Percentiles rank a stretch among this genome's conserved stretches.
phyloP scores from a whole-genome alignment of 92 coral and sea anemone species.

The Siderastrea radians region DNA sequence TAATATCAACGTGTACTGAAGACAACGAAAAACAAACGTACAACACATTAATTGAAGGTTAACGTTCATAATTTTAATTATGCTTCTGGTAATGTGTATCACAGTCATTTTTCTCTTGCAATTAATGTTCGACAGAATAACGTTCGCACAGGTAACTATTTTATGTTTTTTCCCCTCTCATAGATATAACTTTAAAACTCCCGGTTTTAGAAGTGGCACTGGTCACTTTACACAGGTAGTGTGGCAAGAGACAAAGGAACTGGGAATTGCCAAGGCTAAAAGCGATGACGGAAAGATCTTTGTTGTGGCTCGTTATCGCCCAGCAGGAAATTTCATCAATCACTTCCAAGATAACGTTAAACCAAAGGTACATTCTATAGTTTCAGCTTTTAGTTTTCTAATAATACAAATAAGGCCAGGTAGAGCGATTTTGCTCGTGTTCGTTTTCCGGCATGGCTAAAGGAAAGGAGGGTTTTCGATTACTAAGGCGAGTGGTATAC shows the following conservation, averaged over 20 bases:
- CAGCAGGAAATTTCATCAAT: constrained; percentile 68
- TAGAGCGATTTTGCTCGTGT: too few species aligned
- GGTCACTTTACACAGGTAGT: constrained; percentile 80
- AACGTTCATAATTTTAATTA: too few species aligned
- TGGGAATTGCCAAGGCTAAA: constrained; percentile 67
- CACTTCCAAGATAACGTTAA: constrained; percentile 65
- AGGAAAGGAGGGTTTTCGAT: too few species aligned
- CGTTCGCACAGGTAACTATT: neutral
- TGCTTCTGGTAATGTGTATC: too few species aligned
- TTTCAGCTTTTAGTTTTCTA: too few species aligned
- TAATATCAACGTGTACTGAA: neutral
- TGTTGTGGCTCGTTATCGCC: constrained; percentile 73
- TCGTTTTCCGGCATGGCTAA: too few species aligned
- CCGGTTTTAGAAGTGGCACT: constrained; percentile 68
- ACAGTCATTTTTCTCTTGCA: too few species aligned
- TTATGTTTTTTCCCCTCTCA: neutral
- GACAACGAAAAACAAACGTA: too few species aligned
- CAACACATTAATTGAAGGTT: too few species aligned
- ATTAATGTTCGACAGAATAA: too few species aligned
- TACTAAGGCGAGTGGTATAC: too few species aligned
- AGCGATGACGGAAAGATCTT: constrained; percentile 52
- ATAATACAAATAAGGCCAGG: too few species aligned
- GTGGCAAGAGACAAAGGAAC: constrained; percentile 72
- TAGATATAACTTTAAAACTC: constrained; percentile 66
- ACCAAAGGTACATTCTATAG: constrained; percentile 23